Evolutionary conservation across 64 coral and sea anemone species (phyloP), one percentile per base, ranked within the genome.

Genomic region (Montipora efflorescens): DNA sequence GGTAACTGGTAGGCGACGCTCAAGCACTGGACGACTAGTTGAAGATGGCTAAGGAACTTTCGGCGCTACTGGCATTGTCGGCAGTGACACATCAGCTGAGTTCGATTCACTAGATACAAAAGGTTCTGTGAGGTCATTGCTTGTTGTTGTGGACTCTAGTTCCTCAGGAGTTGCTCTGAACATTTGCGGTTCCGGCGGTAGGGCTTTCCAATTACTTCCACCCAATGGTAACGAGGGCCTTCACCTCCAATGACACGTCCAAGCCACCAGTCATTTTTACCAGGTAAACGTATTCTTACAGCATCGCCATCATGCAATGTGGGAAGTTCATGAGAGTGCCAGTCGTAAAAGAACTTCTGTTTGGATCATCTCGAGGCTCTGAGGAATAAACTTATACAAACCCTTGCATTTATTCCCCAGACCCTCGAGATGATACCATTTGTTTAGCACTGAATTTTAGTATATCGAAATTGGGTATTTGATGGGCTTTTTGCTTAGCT

Each of bases 231-330:
- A 79, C 77, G 79, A 22, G 5, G 8, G 0, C 79, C n/a, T 51
- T 81, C 79, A 20, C n/a, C n/a, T n/a, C n/a, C n/a, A 58, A 23
- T 81, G 79, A 81, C 79, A 36, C 49, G 52, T 18, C 79, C 79
- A 20, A 81, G 21, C 21, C 51, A 81, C 79, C 50, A 81, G 5
- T 58, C 79, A 25, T 59, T 58, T 11, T 81, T 48, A 28, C 52
- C 52, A n/a, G 20, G 79, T 8, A 81, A 59, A 5, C 79, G 52
- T 48, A 58, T 81, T 59, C 50, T 55, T 6, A 55, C 9, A 9
- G 79, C 79, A 58, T 81, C 79, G 7, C 79, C 79, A 8, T 58
- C 79, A 59, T 8, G 16, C 50, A 59, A 81, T 81, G 15, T 81
- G 0, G 79, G 79, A 48, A 81, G 9, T 81, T 81, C 50, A 59